phyloP scores from a whole-genome alignment of 2,888 invertebrate genomes.

The Eurois occulta region DNA sequence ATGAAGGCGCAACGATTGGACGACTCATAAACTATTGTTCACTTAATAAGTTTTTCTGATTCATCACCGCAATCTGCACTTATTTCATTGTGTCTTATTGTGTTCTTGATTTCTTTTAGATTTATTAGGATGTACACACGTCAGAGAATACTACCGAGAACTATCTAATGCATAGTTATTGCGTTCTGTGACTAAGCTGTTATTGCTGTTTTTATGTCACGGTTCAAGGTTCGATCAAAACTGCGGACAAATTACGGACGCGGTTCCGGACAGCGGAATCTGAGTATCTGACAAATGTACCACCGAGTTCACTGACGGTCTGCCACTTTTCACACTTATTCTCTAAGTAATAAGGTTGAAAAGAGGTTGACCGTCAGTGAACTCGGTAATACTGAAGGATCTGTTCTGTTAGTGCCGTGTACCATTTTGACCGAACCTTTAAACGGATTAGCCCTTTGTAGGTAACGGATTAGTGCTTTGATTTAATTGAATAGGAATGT shows the following conservation, averaged over 20 bases:
- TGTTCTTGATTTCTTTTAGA: slow-evolving; percentile 23
- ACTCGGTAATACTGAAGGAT: no score
- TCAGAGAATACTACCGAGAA: slow-evolving; percentile 12
- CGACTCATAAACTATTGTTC: slow-evolving; percentile 35
- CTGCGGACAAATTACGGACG: neutral
- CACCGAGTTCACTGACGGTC: no score
- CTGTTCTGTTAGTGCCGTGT: no score
- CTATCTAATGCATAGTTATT: neutral
- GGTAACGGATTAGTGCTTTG: no score
- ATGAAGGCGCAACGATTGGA: slow-evolving; percentile 15
- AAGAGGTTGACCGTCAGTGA: no score
- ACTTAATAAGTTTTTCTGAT: slow-evolving; percentile 25
- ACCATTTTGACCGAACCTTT: no score
- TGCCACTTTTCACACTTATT: no score
- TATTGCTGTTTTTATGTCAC: neutral
- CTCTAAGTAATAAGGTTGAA: no score
- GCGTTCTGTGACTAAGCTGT: neutral
- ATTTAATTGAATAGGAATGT: no score
- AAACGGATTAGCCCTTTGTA: no score
- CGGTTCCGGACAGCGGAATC: neutral
- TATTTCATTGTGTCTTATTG: slow-evolving; percentile 22
- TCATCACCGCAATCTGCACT: slow-evolving; percentile 27
- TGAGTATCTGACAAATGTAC: no score
- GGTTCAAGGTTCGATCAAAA: neutral
- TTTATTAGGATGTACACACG: slow-evolving; percentile 23